Conservation (phyloP, 2,888 invertebrate genomes). For the Criorhina ranunculi region DNA sequence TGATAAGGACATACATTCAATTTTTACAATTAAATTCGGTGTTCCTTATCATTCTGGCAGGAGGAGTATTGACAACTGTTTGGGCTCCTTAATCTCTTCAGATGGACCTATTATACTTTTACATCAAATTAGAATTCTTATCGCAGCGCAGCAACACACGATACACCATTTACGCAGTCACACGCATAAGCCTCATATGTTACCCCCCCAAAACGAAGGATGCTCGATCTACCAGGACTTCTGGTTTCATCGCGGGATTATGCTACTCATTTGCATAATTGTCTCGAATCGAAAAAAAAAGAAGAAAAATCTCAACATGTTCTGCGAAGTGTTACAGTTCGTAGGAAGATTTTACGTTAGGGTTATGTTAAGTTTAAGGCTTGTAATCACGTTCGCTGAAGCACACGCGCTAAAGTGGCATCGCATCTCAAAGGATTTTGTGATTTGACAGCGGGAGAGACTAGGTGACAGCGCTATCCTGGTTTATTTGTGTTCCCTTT, state of each 20-base stretch:
- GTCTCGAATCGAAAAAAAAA: slow-evolving; percentile 9
- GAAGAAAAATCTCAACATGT: slow-evolving; percentile 27
- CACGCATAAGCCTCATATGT: slow-evolving; percentile 36
- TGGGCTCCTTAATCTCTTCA: slow-evolving; percentile 11
- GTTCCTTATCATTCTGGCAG: slow-evolving; percentile 28
- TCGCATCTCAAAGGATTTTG: slow-evolving; percentile 8
- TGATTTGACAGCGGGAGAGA: slow-evolving; percentile 4
- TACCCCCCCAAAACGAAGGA: slow-evolving; percentile 1
- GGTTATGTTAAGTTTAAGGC: slow-evolving; percentile 56
- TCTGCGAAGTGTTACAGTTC: slow-evolving; percentile 41
- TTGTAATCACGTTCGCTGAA: slow-evolving; percentile 55
- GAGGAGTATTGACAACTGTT: slow-evolving; percentile 10
- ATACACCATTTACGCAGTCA: slow-evolving; percentile 42
- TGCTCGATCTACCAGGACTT: slow-evolving; percentile 24
- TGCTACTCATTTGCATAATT: slow-evolving; percentile 63
- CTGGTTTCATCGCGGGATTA: slow-evolving; percentile 39
- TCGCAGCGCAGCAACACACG: slow-evolving; percentile 41
- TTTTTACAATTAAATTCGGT: slow-evolving; percentile 50
- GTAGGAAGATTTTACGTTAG: slow-evolving; percentile 30
- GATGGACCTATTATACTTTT: slow-evolving; percentile 8
- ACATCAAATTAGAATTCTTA: slow-evolving; percentile 62
- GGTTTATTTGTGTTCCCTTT: slow-evolving; percentile 18
- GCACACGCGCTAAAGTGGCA: slow-evolving; percentile 28
- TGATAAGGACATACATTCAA: slow-evolving; percentile 40
- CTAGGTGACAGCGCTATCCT: slow-evolving; percentile 26